These are phyloP conservation scores for Dunckerocampus dactyliophorus DNA, from an alignment of 2,113 vertebrate genomes.

Conservation along the genomic window DNA sequence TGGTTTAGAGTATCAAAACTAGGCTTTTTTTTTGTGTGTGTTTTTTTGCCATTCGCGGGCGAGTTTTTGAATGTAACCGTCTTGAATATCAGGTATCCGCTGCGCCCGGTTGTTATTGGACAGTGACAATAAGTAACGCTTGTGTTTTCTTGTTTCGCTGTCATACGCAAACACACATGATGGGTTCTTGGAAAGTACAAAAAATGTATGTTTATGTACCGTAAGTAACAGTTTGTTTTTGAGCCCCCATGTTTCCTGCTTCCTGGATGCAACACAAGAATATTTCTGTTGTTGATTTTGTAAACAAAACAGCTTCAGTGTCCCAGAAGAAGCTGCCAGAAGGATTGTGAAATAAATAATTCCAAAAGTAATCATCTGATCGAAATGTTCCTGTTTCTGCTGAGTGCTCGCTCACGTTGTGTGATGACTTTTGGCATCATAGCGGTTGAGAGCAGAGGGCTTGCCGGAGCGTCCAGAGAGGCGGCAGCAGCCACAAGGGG, in stretches of 20 bases:
- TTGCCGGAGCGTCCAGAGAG: slow-evolving; percentile 68
- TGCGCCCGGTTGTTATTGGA: too few relatives aligned
- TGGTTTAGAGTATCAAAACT: too few relatives aligned
- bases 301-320: background rate
- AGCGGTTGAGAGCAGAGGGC: slow-evolving; percentile 37
- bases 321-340: background rate
- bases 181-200: too few relatives aligned
- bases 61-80: too few relatives aligned
- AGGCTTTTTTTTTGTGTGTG: too few relatives aligned
- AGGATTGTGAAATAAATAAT: slow-evolving; percentile 53
- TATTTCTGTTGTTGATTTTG: background rate
- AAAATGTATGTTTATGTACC: too few relatives aligned
- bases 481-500: slow-evolving; percentile 35
- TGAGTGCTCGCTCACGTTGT: background rate
- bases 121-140: too few relatives aligned
- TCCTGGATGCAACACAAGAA: background rate
- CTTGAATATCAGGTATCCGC: too few relatives aligned
- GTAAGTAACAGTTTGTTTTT: too few relatives aligned
- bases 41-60: too few relatives aligned
- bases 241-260: background rate
- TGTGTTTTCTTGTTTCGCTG: too few relatives aligned
- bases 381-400: background rate
- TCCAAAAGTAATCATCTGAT: slow-evolving; percentile 24
- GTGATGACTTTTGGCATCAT: slow-evolving; percentile 66
- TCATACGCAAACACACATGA: too few relatives aligned